phyloP scores from a whole-genome alignment of 2,888 invertebrate genomes.

The Leucophenga montana region DNA sequence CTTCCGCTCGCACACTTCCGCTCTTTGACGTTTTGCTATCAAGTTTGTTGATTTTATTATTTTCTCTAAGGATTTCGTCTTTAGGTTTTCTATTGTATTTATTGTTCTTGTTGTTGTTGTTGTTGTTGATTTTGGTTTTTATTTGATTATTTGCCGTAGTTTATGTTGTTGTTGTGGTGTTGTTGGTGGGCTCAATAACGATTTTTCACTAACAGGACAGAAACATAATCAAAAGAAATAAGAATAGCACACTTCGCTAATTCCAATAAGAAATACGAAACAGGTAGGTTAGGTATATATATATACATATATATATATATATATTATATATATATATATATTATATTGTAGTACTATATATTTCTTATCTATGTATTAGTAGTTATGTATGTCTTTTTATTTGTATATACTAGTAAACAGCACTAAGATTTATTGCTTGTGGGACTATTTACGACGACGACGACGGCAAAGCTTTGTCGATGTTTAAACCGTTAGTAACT shows the following conservation, averaged over 20 bases:
- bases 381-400: slow-evolving; percentile 36
- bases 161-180: slow-evolving; percentile 15
- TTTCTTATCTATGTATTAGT: not conserved
- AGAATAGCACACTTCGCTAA: not conserved
- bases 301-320: too few species aligned
- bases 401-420: slow-evolving; percentile 59
- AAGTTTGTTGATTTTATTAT: slow-evolving; percentile 15
- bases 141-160: slow-evolving; percentile 34
- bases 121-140: slow-evolving; percentile 33
- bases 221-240: not conserved
- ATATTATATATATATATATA: too few species aligned
- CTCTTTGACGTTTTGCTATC: slow-evolving; percentile 25
- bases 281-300: not conserved
- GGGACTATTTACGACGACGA: slow-evolving; percentile 14
- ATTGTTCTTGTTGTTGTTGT: slow-evolving; percentile 31
- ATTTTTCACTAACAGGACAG: slow-evolving; percentile 10
- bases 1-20: slow-evolving; percentile 34
- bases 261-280: not conserved
- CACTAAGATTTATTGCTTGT: slow-evolving; percentile 61
- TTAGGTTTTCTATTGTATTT: slow-evolving; percentile 19
- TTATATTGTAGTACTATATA: too few species aligned
- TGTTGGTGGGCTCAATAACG: slow-evolving; percentile 6
- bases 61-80: slow-evolving; percentile 9
- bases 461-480: too few species aligned
- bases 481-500: not conserved